Percentiles rank a stretch among this genome's conserved stretches.
Conservation (phyloP, 2,888 invertebrate species). For the Cabera pusaria region DNA sequence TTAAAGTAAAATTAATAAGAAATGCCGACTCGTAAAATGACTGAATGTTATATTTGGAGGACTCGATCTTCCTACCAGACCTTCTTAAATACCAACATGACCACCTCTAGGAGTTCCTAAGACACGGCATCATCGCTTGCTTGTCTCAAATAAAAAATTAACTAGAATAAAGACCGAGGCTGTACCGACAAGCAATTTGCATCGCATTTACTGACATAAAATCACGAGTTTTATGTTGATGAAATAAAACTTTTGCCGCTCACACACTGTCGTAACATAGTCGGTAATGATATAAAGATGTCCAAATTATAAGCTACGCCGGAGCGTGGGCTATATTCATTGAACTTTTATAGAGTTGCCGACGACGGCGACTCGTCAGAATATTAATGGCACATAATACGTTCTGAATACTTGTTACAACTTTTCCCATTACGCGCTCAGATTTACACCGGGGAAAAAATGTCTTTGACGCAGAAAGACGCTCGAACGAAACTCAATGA, state of each 20-base stretch:
- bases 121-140: too few relatives aligned
- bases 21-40: too few relatives aligned
- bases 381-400: constrained; percentile 79
- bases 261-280: constrained; percentile 22
- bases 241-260: constrained; percentile 27
- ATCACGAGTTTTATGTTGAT: constrained; percentile 25
- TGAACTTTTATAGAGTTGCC: constrained; percentile 70
- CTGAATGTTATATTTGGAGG: too few relatives aligned
- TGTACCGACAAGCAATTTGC: constrained; percentile 18
- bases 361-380: constrained; percentile 66
- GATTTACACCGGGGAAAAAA: constrained; percentile 71
- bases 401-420: constrained; percentile 80
- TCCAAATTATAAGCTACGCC: constrained; percentile 47
- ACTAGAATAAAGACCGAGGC: constrained; percentile 4
- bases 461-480: constrained; percentile 58
- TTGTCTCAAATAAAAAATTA: too few relatives aligned
- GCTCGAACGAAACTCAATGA: constrained; percentile 56
- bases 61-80: too few relatives aligned
- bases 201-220: constrained; percentile 24
- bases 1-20: too few relatives aligned
- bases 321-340: constrained; percentile 52
- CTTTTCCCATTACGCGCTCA: constrained; percentile 78
- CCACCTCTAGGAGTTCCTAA: too few relatives aligned
- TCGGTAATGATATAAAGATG: constrained; percentile 34
- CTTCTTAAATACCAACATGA: too few relatives aligned